Evolutionary conservation across 2,888 invertebrate species (phyloP).

Genomic region (Lochmaea crataegi): DNA sequence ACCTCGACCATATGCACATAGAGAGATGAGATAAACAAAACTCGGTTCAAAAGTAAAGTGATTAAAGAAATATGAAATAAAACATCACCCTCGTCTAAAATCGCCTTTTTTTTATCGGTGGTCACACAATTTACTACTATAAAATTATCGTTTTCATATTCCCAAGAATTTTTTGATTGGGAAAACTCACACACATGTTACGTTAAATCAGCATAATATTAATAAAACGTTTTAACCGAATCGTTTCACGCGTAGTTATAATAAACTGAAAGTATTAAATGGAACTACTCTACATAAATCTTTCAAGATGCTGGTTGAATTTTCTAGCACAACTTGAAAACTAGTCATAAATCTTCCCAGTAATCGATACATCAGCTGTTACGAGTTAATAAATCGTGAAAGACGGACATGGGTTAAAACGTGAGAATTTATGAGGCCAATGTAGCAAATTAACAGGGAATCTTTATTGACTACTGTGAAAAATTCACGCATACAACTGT

Average conservation of each 20-base stretch:
- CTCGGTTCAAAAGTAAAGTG: no score
- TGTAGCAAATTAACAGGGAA: not conserved
- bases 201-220: not conserved
- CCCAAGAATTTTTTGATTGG: not conserved
- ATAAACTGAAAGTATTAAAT: not conserved
- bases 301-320: slow-evolving; percentile 1
- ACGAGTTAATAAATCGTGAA: slow-evolving; percentile 25
- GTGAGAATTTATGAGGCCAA: slow-evolving; percentile 5
- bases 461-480: not conserved
- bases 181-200: not conserved
- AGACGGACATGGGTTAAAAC: slow-evolving; percentile 15
- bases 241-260: slow-evolving; percentile 1
- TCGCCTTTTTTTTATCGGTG: no score
- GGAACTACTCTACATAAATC: slow-evolving; percentile 4
- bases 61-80: no score
- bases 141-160: not conserved
- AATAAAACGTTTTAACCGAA: not conserved
- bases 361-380: slow-evolving; percentile 23
- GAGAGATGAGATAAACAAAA: no score
- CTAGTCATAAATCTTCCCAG: slow-evolving; percentile 10
- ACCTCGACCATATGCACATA: no score
- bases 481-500: not conserved
- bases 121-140: no score
- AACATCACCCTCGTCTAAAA: no score
- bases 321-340: slow-evolving; percentile 12